Evolutionary conservation across 2,888 invertebrate species (phyloP).

Genomic region (Augiades crinisus): DNA sequence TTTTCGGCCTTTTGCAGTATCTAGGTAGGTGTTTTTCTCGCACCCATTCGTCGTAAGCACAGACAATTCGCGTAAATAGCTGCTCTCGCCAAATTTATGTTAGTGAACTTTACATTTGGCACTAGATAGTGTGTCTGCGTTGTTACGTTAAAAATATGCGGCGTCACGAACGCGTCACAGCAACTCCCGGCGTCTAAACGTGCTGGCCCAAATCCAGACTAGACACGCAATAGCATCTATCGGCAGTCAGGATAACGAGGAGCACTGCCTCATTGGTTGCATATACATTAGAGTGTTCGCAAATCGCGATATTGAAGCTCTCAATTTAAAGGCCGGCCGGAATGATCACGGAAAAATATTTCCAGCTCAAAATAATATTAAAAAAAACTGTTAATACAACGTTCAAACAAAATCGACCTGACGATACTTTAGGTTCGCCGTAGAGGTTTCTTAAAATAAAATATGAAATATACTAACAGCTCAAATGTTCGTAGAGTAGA

Average conservation of each 20-base stretch:
- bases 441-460: no score
- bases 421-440: no score
- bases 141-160: conserved; percentile 79
- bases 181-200: conserved; percentile 50
- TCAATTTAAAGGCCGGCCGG: no score
- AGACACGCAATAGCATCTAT: conserved; percentile 32
- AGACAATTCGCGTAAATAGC: conserved; percentile 67
- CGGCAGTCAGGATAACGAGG: not conserved
- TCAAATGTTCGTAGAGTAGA: no score
- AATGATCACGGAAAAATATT: no score
- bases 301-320: no score
- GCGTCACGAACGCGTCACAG: conserved; percentile 76
- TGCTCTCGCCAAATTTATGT: conserved; percentile 76
- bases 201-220: conserved; percentile 67
- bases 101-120: conserved; percentile 80
- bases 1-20: not conserved
- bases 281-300: no score
- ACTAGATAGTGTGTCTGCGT: conserved; percentile 62
- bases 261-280: no score
- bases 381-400: no score
- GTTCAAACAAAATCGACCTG: no score
- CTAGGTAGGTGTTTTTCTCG: not conserved
- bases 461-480: no score
- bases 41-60: conserved; percentile 35
- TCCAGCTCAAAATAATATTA: no score